Conservation (phyloP, 2,113 vertebrate species). For the Oostethus manadensis region DNA sequence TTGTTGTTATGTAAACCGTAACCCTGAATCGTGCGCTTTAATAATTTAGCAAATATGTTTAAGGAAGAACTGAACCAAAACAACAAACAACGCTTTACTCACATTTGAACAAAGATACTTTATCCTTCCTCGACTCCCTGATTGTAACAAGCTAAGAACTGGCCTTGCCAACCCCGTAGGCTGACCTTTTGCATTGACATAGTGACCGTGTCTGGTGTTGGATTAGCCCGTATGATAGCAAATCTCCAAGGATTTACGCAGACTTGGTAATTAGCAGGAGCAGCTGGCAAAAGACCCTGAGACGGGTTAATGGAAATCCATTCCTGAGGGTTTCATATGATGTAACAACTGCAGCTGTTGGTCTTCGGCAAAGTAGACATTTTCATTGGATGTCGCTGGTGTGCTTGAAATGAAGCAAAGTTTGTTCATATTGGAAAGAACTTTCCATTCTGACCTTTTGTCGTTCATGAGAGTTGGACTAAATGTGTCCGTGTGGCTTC, state of each 20-base stretch:
- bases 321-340: constrained; percentile 1
- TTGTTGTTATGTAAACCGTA: too few relatives aligned
- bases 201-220: background rate
- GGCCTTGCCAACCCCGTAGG: background rate
- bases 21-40: too few relatives aligned
- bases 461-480: too few relatives aligned
- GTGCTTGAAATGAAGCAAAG: too few relatives aligned
- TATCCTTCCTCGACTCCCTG: too few relatives aligned
- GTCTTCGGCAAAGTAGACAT: background rate
- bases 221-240: constrained; percentile 31
- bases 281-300: constrained; percentile 22
- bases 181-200: background rate
- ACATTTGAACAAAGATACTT: too few relatives aligned
- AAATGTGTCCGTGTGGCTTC: too few relatives aligned
- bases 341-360: constrained; percentile 8
- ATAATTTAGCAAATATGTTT: too few relatives aligned
- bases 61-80: too few relatives aligned
- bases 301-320: constrained; percentile 13
- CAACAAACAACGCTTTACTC: too few relatives aligned
- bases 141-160: too few relatives aligned
- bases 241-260: constrained; percentile 36
- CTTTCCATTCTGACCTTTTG: background rate
- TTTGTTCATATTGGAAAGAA: too few relatives aligned
- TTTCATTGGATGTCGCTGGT: background rate
- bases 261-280: constrained; percentile 35